Evolutionary conservation across 2,888 invertebrate genomes (phyloP).

Genomic region (Orthonevra nobilis): DNA sequence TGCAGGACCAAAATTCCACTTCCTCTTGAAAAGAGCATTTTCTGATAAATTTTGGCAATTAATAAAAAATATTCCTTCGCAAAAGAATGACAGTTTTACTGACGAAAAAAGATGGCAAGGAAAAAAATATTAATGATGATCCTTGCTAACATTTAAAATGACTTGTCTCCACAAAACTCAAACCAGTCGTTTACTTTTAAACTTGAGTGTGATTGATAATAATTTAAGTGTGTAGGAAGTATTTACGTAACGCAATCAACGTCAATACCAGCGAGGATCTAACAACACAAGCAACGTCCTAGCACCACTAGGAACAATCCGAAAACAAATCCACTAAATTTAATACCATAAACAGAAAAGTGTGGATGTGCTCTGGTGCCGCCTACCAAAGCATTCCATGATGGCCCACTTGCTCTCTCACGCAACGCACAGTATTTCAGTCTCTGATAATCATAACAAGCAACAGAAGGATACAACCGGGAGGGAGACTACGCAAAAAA

Average conservation of each 20-base stretch:
- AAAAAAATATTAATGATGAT: too few relatives aligned
- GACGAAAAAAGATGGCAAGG: too few relatives aligned
- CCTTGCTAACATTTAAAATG: too few relatives aligned
- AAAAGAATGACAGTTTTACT: too few relatives aligned
- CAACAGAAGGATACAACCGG: not conserved
- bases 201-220: too few relatives aligned
- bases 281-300: not conserved
- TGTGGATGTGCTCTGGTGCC: not conserved
- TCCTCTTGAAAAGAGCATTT: too few relatives aligned
- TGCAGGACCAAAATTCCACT: too few relatives aligned
- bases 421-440: slow-evolving; percentile 18
- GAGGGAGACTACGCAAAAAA: not conserved
- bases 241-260: not conserved
- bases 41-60: too few relatives aligned
- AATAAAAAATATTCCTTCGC: too few relatives aligned
- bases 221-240: not conserved
- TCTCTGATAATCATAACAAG: slow-evolving; percentile 29
- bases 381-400: not conserved
- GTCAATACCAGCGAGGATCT: not conserved
- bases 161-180: too few relatives aligned
- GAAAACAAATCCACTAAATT: slow-evolving; percentile 16
- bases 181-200: too few relatives aligned
- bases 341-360: slow-evolving; percentile 17
- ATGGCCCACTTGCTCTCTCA: slow-evolving; percentile 3
- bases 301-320: slow-evolving; percentile 26